These are phyloP conservation scores for Cyrtorhinus lividipennis DNA, from an alignment of 1,140 invertebrate species.

Conservation along the genomic window DNA sequence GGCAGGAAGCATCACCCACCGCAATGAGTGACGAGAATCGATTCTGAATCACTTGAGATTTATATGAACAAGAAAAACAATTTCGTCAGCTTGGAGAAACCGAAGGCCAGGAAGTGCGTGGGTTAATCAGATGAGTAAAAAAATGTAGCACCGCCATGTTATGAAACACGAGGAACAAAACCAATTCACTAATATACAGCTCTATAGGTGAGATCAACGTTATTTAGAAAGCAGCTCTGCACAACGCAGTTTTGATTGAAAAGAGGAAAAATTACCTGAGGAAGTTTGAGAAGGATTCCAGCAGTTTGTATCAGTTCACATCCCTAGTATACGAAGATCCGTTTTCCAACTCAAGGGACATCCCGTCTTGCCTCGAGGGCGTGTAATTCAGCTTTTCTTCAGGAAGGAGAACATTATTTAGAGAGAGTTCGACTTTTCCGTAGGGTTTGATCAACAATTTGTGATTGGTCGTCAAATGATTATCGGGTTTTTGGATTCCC, in stretches of 20 bases:
- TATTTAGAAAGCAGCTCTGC: no score
- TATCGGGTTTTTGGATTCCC: slow-evolving; percentile 25
- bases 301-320: slow-evolving; percentile 97
- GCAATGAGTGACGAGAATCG: no score
- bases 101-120: no score
- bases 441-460: slow-evolving; percentile 35
- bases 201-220: no score
- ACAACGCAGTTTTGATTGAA: no score
- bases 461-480: slow-evolving; percentile 13
- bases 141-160: no score
- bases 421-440: slow-evolving; percentile 73
- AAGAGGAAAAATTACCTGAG: slow-evolving; percentile 52
- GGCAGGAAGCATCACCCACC: no score
- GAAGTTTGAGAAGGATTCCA: slow-evolving; percentile 84
- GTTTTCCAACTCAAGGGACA: slow-evolving; percentile 80
- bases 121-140: no score
- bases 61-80: no score
- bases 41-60: no score
- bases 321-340: slow-evolving; percentile 82
- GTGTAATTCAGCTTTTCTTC: slow-evolving; percentile 71
- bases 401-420: slow-evolving; percentile 87
- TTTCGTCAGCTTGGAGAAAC: no score
- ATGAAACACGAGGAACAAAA: neutral
- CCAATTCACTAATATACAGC: neutral
- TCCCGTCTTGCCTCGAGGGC: slow-evolving; percentile 81